Conservation (phyloP, 1,140 invertebrate species). For the Calliopsis andreniformis region DNA sequence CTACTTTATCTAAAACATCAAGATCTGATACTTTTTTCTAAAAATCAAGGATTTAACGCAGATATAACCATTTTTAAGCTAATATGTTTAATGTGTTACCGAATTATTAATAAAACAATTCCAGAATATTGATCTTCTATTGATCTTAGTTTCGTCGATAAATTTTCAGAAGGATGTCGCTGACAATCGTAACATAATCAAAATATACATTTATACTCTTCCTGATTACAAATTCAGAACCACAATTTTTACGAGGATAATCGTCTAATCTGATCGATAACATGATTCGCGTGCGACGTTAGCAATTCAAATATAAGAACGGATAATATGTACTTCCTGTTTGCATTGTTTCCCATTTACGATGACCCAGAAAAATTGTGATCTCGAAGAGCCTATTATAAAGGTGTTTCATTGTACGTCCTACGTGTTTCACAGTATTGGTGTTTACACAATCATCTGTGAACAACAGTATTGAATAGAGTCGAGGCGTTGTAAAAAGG, state of each 20-base stretch:
- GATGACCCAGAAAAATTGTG: slow-evolving; percentile 11
- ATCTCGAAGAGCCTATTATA: not conserved
- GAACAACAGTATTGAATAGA: slow-evolving; percentile 36
- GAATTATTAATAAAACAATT: no score
- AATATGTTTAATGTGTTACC: not conserved
- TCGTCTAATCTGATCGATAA: slow-evolving; percentile 2
- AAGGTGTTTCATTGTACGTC: slow-evolving; percentile 41
- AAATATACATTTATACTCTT: not conserved
- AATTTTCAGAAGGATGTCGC: no score
- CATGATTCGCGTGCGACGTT: not conserved
- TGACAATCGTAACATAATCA: not conserved
- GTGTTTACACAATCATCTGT: slow-evolving; percentile 42
- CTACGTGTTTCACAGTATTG: slow-evolving; percentile 15
- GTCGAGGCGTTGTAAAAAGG: slow-evolving; percentile 24
- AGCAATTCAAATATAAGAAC: slow-evolving; percentile 6
- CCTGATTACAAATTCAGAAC: not conserved
- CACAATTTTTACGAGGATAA: not conserved
- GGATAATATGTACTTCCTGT: slow-evolving; percentile 23
- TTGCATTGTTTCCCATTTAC: slow-evolving; percentile 27
- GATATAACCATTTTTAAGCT: not conserved
- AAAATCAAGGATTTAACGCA: not conserved
- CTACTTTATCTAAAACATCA: slow-evolving; percentile 8
- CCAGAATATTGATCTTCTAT: no score
- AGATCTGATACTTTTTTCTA: no score
- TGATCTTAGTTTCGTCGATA: no score